Percentiles rank a stretch among this genome's conserved stretches.
phyloP scores from a whole-genome alignment of 2,797 vertebrate genomes.

The Clamator glandarius region DNA sequence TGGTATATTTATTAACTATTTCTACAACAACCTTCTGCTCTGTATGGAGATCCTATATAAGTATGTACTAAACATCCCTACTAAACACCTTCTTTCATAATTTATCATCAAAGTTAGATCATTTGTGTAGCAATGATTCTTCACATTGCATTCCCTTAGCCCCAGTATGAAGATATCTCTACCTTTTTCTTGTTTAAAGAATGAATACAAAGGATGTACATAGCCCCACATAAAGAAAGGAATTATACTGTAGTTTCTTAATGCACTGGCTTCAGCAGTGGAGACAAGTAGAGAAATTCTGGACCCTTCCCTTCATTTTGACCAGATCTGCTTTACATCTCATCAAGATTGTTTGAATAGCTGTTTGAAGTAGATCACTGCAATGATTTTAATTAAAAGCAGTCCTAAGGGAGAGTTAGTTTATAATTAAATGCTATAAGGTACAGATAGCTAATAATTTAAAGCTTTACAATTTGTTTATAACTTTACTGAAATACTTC shows the following conservation, averaged over 20 bases:
- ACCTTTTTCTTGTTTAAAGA: background rate
- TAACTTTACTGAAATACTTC: background rate
- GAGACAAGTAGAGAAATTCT: background rate
- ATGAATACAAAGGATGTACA: background rate
- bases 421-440: background rate
- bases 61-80: background rate
- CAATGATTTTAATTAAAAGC: slow-evolving; percentile 41
- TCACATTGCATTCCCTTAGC: background rate
- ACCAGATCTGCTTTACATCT: slow-evolving; percentile 39
- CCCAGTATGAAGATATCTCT: background rate
- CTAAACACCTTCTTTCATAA: background rate
- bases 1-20: background rate
- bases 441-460: background rate
- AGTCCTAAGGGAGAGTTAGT: background rate
- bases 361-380: background rate
- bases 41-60: background rate
- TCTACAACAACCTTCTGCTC: background rate
- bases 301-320: background rate
- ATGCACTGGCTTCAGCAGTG: background rate
- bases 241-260: background rate
- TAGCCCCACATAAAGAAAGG: background rate
- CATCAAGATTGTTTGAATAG: background rate
- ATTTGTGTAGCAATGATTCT: background rate
- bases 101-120: background rate
- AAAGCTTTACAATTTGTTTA: background rate